Conservation (phyloP, 2,888 invertebrate species). For the Mythimna loreyi region DNA sequence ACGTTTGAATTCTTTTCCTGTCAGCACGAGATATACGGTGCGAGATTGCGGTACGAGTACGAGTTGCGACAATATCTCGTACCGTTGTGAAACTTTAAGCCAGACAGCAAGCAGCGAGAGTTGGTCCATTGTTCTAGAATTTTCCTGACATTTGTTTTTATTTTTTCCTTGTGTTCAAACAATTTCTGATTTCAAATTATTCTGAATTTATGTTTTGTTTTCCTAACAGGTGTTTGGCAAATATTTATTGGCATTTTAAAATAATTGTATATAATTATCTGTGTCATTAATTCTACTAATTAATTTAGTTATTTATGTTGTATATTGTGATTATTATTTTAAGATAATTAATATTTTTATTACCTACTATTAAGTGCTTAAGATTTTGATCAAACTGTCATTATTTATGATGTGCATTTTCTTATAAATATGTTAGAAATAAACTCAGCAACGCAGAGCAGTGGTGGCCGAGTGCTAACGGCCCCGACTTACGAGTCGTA, state of each 20-base stretch:
- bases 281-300: background rate
- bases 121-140: background rate
- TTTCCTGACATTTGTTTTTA: background rate
- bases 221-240: background rate
- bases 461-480: too few relatives aligned
- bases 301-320: background rate
- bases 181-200: background rate
- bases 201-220: background rate
- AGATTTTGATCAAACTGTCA: background rate
- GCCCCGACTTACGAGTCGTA: too few relatives aligned
- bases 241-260: constrained; percentile 4
- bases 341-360: background rate
- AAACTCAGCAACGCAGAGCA: too few relatives aligned
- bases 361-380: background rate
- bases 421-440: background rate
- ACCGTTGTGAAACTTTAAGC: background rate
- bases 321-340: constrained; percentile 3
- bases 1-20: constrained; percentile 29
- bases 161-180: background rate
- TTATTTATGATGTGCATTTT: background rate
- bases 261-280: constrained; percentile 6
- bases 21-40: constrained; percentile 18
- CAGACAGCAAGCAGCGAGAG: background rate
- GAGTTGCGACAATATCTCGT: too few relatives aligned
- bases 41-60: background rate